These are phyloP conservation scores for Apotomis turbidana DNA, from an alignment of 2,888 invertebrate genomes.

Conservation along the genomic window DNA sequence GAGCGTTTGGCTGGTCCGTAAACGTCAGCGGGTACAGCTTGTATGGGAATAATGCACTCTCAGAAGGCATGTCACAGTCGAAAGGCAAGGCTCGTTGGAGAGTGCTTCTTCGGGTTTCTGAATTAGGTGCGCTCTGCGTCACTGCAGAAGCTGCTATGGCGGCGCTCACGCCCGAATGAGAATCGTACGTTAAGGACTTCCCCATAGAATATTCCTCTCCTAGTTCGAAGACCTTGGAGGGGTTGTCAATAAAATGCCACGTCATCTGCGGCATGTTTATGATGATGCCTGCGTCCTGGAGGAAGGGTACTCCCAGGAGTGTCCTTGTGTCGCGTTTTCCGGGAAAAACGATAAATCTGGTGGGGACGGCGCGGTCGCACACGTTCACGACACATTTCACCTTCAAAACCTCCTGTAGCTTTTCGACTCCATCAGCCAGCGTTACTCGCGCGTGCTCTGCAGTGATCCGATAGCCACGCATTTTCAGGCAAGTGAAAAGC, in stretches of 20 bases:
- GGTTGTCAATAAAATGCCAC: not conserved
- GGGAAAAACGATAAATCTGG: not conserved
- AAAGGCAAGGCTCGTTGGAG: too few relatives aligned
- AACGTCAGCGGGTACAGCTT: too few relatives aligned
- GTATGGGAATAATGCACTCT: too few relatives aligned
- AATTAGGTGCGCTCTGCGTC: too few relatives aligned
- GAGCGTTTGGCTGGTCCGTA: too few relatives aligned
- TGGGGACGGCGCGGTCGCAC: not conserved
- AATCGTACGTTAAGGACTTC: too few relatives aligned
- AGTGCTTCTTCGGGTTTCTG: too few relatives aligned
- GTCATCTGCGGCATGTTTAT: not conserved
- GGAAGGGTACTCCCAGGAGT: too few relatives aligned
- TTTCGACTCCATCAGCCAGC: not conserved
- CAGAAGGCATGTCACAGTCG: too few relatives aligned
- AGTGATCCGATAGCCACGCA: not conserved
- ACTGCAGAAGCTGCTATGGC: too few relatives aligned
- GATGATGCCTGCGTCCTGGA: not conserved
- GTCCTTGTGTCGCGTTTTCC: not conserved
- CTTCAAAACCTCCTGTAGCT: not conserved
- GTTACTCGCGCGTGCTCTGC: not conserved
- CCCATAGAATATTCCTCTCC: too few relatives aligned
- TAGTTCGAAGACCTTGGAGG: not conserved
- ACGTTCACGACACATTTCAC: not conserved
- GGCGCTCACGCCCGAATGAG: too few relatives aligned
- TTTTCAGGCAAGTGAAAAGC: not conserved